phyloP scores from a whole-genome alignment of 1,140 invertebrate species.

The Macrocentrus cingulum region DNA sequence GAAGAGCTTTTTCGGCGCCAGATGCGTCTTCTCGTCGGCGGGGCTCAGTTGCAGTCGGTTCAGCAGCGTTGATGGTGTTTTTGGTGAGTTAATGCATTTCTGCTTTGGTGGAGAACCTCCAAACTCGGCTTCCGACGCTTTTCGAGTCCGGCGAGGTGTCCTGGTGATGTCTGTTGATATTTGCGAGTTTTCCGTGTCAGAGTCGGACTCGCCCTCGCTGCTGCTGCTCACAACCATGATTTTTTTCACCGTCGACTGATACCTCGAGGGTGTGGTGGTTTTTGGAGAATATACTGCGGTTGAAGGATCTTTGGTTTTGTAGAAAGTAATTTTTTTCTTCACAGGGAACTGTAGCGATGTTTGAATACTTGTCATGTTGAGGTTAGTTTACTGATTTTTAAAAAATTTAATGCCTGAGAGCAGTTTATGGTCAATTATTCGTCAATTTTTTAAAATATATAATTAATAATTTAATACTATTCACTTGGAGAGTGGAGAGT shows the following conservation, averaged over 20 bases:
- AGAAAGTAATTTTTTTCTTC: slow-evolving; percentile 42
- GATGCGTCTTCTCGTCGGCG: slow-evolving; percentile 26
- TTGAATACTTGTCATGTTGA: slow-evolving; percentile 40
- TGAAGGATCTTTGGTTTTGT: slow-evolving; percentile 33
- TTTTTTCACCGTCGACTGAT: slow-evolving; percentile 43
- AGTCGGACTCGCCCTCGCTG: slow-evolving; percentile 49
- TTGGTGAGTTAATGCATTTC: slow-evolving; percentile 31
- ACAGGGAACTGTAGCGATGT: slow-evolving; percentile 39
- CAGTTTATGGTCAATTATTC: too few relatives aligned
- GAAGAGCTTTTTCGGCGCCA: slow-evolving; percentile 41
- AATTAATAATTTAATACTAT: too few relatives aligned
- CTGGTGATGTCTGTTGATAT: not conserved
- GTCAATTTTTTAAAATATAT: too few relatives aligned
- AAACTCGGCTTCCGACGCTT: slow-evolving; percentile 23
- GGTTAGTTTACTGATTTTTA: not conserved
- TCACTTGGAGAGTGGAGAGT: too few relatives aligned
- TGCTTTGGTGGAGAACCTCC: slow-evolving; percentile 41
- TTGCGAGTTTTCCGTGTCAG: slow-evolving; percentile 42
- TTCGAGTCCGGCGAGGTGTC: slow-evolving; percentile 31
- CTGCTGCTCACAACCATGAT: slow-evolving; percentile 47
- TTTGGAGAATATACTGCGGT: slow-evolving; percentile 36
- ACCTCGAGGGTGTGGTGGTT: slow-evolving; percentile 27
- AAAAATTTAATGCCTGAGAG: not conserved
- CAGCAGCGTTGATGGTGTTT: slow-evolving; percentile 40
- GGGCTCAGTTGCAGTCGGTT: slow-evolving; percentile 33